Evolutionary conservation across 35 echinoderm and acorn worm species (phyloP).

Genomic region (Eucidaris tribuloides): DNA sequence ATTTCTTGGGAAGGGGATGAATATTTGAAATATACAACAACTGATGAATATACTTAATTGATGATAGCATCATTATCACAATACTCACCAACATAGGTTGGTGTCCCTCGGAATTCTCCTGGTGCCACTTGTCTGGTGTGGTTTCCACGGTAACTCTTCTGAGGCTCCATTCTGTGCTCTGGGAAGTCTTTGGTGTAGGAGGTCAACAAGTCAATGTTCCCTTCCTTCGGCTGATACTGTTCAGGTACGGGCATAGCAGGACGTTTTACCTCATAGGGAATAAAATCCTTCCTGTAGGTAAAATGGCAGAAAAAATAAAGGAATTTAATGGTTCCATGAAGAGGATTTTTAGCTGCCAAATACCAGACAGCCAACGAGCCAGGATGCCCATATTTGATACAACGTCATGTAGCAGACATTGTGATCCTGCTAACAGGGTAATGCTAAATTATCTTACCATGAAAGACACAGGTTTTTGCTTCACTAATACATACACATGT

Average conservation of each 20-base stretch:
- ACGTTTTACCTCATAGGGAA: constrained; percentile 61
- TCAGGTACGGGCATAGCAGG: constrained; percentile 63
- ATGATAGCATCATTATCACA: too few relatives aligned
- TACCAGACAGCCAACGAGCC: neutral
- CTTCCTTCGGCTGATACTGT: constrained; percentile 57
- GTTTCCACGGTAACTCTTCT: constrained; percentile 46
- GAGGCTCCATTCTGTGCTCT: constrained; percentile 37
- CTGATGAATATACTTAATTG: too few relatives aligned
- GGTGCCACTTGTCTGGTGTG: constrained; percentile 50
- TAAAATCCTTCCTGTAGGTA: constrained; percentile 63
- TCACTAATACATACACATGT: neutral
- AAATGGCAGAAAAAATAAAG: neutral
- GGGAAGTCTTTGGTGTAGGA: constrained; percentile 98
- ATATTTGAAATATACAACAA: too few relatives aligned
- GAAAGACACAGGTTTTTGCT: neutral
- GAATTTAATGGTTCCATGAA: neutral
- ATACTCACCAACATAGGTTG: constrained; percentile 88
- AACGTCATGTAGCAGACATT: neutral
- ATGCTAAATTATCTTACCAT: neutral
- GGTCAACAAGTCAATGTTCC: constrained; percentile 85
- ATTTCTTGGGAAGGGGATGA: too few relatives aligned
- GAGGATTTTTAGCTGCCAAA: neutral
- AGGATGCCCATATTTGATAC: neutral
- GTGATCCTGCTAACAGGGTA: neutral
- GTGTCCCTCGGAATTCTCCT: constrained; percentile 81